These are phyloP conservation scores for Oscheius myriophilus DNA, from an alignment of 2,888 invertebrate species.

Conservation along the genomic window DNA sequence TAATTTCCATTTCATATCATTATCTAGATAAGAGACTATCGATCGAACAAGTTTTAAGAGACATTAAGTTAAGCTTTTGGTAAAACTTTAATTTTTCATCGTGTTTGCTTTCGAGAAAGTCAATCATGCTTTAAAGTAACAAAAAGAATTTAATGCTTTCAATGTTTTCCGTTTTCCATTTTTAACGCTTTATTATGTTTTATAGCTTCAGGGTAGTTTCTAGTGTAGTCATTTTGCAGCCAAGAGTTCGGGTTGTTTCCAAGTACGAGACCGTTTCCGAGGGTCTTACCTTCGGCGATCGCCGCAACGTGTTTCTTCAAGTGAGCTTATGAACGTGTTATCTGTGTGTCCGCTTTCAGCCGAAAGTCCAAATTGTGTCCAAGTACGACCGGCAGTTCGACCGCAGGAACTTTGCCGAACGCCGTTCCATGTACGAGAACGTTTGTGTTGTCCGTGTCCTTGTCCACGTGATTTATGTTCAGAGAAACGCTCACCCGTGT, in stretches of 20 bases:
- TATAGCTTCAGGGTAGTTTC: neutral
- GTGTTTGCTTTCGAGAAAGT: too few species aligned
- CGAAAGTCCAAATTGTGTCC: slow-evolving; percentile 97
- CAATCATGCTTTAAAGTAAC: too few species aligned
- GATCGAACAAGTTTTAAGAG: too few species aligned
- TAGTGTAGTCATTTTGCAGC: slow-evolving; percentile 73
- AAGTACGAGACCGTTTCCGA: slow-evolving; percentile 97
- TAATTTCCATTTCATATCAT: too few species aligned
- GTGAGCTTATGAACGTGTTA: slow-evolving; percentile 34
- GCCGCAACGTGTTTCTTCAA: slow-evolving; percentile 38
- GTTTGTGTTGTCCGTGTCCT: slow-evolving; percentile 39
- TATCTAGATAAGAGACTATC: too few species aligned
- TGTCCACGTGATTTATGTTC: slow-evolving; percentile 7
- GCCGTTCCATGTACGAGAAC: slow-evolving; percentile 66
- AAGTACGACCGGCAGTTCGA: slow-evolving; percentile 98
- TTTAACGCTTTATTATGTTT: neutral
- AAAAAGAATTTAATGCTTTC: too few species aligned
- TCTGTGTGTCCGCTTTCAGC: slow-evolving; percentile 74
- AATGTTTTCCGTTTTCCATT: neutral
- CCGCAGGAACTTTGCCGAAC: slow-evolving; percentile 78
- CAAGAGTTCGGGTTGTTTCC: slow-evolving; percentile 97
- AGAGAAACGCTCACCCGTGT: slow-evolving; percentile 67
- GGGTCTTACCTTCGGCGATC: slow-evolving; percentile 77
- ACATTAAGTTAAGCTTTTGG: too few species aligned
- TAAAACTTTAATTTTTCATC: too few species aligned